Base-by-base conservation (phyloP, 2,888 invertebrate genomes). In the Pheosia gnoma region DNA sequence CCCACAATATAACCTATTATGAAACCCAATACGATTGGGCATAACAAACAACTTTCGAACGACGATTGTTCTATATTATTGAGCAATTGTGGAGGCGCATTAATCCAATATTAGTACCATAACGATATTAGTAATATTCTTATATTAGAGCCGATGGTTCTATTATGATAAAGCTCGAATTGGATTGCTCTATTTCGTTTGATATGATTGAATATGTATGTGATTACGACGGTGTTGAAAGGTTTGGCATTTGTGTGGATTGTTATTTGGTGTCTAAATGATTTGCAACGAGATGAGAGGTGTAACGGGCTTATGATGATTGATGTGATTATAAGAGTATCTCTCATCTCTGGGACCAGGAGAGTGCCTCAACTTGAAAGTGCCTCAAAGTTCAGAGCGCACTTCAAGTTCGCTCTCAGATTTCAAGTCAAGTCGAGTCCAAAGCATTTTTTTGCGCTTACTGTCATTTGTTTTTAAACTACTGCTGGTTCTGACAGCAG, bases 51-150 rank as follows among this genome's bases (percentile, higher is more conserved):
- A 74, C 77, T 79, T 82, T 79, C 77, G 77, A 88, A 88, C 86
- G 74, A 85, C 80, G 76, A 69, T 75, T 77, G 75, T 76, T 73
- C 67, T 79, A 74, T 76, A 80, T 85, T 86, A 86, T 85, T 81
- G 84, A 82, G 84, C 82, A 86, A 89, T 90, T 89, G 89, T 68
- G 83, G 81, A 65, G 70, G 64, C 71, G 77, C 89, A 89, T 90
- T 90, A 90, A 89, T 89, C 87, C 79, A 83, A 85, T 86, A 87
- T 63, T 72, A 66, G 69, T 68, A 65, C 71, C 75, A 69, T 67
- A 61, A 78, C 67, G 51, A 65, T 73, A 72, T 75, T 69, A 65
- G 65, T 68, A 62, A 57, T 45, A 45, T 57, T 57, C 45, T 8
- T 68, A 64, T 74, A 79, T 80, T 79, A 77, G 78, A 79, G 79